A percentile compares a stretch with the other conserved stretches of the same genome.
phyloP scores from a whole-genome alignment of 2,797 vertebrate species.

The Poeciliopsis gracilis region DNA sequence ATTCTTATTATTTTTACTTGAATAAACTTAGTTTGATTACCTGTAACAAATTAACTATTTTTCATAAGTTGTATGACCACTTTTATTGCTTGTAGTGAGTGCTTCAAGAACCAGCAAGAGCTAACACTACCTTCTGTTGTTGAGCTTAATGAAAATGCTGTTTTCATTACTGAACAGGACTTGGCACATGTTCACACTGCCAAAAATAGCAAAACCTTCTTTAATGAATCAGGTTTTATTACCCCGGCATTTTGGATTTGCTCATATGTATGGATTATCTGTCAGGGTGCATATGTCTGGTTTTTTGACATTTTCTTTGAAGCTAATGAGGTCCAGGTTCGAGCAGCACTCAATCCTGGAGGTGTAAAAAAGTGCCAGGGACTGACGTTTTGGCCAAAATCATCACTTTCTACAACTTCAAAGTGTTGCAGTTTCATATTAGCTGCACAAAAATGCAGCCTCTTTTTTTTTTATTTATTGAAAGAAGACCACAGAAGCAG shows the following conservation, averaged over 20 bases:
- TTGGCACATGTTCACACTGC: not conserved
- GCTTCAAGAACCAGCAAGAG: not conserved
- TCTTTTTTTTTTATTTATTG: not conserved
- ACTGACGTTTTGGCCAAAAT: not conserved
- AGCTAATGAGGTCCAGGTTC: conserved; percentile 3
- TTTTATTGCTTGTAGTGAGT: not conserved
- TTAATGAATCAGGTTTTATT: not conserved
- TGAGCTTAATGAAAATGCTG: not conserved
- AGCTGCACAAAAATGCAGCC: not conserved
- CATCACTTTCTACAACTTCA: not conserved
- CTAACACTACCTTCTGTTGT: not conserved
- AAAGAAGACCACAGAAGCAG: conserved; percentile 6
- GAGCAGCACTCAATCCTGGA: not conserved
- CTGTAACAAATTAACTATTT: too few relatives aligned
- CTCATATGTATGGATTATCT: conserved; percentile 4
- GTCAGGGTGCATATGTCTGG: not conserved
- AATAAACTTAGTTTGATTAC: too few relatives aligned
- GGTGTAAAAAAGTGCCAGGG: not conserved
- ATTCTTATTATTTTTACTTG: too few relatives aligned
- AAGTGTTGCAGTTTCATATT: not conserved
- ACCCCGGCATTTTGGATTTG: not conserved
- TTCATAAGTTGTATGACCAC: too few relatives aligned
- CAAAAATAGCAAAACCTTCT: not conserved
- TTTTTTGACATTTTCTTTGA: conserved; percentile 1
- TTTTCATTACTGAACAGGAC: not conserved